Percentiles rank a stretch among this genome's conserved stretches.
Evolutionary conservation across 2,888 invertebrate species (phyloP).

Genomic region (Anorthoa munda): DNA sequence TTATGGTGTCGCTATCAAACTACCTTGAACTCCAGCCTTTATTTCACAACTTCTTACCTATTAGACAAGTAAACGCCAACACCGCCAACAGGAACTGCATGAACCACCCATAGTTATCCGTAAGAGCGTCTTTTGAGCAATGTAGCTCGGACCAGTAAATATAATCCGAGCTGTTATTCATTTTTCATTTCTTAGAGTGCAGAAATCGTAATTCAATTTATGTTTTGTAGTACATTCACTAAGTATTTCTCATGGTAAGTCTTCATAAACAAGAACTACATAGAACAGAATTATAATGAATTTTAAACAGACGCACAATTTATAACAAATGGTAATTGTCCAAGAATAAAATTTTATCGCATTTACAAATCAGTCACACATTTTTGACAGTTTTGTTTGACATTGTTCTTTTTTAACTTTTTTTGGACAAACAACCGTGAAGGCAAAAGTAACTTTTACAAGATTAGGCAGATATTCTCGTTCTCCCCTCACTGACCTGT

Average conservation of each 20-base stretch:
- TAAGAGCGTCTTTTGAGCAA: conserved; percentile 93
- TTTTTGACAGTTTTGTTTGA: conserved; percentile 44
- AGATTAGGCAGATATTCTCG: conserved; percentile 27
- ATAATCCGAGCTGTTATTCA: conserved; percentile 87
- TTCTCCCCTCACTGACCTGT: conserved; percentile 15
- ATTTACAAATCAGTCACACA: conserved; percentile 33
- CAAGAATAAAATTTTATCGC: conserved; percentile 15
- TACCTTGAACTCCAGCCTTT: conserved; percentile 58
- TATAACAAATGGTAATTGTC: conserved; percentile 21
- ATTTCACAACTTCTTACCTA: conserved; percentile 89
- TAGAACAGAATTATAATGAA: background rate
- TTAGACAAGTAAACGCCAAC: conserved; percentile 93
- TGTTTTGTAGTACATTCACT: conserved; percentile 39
- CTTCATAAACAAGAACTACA: conserved; percentile 5
- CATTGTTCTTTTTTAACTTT: conserved; percentile 25
- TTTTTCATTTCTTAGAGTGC: conserved; percentile 78
- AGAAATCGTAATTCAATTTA: conserved; percentile 30
- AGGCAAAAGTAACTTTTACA: background rate
- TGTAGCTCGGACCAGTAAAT: conserved; percentile 89
- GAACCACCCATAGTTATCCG: conserved; percentile 94
- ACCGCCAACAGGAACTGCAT: conserved; percentile 93
- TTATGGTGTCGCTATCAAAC: conserved; percentile 28
- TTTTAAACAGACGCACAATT: conserved; percentile 32
- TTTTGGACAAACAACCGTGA: background rate
- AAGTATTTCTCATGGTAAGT: conserved; percentile 41